A percentile compares a stretch with the other conserved stretches of the same genome.
Evolutionary conservation across 92 coral and sea anemone genomes (phyloP).

Genomic region (Palythoa heliodiscus): DNA sequence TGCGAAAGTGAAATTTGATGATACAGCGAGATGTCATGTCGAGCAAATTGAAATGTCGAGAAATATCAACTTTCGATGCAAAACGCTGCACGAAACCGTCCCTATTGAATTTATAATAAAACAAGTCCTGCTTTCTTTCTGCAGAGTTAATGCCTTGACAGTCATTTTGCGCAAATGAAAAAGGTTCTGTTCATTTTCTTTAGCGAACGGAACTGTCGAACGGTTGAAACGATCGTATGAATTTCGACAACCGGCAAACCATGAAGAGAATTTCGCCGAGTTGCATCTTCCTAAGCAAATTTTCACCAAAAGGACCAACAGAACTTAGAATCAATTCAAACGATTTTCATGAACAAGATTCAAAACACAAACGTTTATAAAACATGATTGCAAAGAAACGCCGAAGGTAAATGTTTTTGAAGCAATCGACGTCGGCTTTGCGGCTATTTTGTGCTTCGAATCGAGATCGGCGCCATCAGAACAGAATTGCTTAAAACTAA

Average conservation of each 20-base stretch:
- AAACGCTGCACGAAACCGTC: not conserved
- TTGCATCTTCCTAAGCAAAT: not conserved
- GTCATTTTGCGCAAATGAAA: not conserved
- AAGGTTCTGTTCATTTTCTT: not conserved
- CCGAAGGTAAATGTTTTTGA: not conserved
- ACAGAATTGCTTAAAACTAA: not conserved
- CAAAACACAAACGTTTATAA: not conserved
- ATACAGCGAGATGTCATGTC: slow-evolving; percentile 9
- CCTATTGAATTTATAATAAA: not conserved
- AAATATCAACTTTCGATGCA: slow-evolving; percentile 4
- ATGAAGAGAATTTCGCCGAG: not conserved
- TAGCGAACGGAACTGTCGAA: not conserved
- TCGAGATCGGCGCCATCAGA: not conserved
- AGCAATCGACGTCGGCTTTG: slow-evolving; percentile 21
- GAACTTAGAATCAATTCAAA: not conserved
- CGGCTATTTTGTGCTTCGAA: not conserved
- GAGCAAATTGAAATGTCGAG: slow-evolving; percentile 32
- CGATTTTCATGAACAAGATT: not conserved
- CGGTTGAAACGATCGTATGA: not conserved
- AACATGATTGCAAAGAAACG: not conserved
- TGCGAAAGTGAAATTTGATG: slow-evolving; percentile 44
- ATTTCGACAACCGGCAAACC: not conserved
- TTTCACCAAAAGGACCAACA: not conserved
- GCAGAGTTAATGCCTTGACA: not conserved
- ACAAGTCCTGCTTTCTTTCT: not conserved